These are phyloP conservation scores for Periophthalmus magnuspinnatus DNA, from an alignment of 2,797 vertebrate species.

Conservation along the genomic window DNA sequence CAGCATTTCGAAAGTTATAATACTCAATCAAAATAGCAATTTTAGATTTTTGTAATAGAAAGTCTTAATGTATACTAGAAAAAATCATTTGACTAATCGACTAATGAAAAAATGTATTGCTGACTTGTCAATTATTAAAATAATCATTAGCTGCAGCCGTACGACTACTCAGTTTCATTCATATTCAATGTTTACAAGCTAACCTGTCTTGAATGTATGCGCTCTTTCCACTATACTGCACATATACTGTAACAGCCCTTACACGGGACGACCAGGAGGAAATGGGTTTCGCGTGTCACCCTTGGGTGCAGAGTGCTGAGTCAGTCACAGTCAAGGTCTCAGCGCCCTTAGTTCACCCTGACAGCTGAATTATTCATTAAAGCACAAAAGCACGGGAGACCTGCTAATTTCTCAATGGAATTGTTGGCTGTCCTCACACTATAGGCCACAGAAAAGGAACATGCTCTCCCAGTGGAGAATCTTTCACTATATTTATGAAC, in stretches of 20 bases:
- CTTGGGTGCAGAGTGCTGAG: conserved; percentile 70
- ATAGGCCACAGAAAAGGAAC: conserved; percentile 31
- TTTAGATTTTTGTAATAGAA: too few species aligned
- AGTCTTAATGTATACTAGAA: too few species aligned
- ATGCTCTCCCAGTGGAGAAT: conserved; percentile 25
- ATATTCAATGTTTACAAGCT: too few species aligned
- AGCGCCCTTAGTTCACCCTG: conserved; percentile 65
- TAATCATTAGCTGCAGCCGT: too few species aligned
- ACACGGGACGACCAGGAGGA: conserved; percentile 39
- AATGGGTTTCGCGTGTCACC: conserved; percentile 66
- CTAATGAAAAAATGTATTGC: too few species aligned
- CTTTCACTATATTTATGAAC: conserved; percentile 55
- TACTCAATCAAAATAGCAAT: too few species aligned
- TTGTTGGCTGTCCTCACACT: conserved; percentile 72
- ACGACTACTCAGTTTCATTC: too few species aligned
- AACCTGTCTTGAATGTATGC: too few species aligned
- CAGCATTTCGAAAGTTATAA: too few species aligned
- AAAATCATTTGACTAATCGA: too few species aligned
- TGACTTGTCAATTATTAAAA: too few species aligned
- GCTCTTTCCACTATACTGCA: neutral
- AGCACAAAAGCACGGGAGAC: conserved; percentile 64
- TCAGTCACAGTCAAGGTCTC: conserved; percentile 73
- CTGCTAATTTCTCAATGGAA: conserved; percentile 78
- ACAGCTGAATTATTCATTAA: conserved; percentile 77
- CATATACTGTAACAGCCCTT: conserved; percentile 26